These are phyloP conservation scores for Urocitellus parryii DNA, from an alignment of 2,113 vertebrate genomes.

Conservation along the genomic window DNA sequence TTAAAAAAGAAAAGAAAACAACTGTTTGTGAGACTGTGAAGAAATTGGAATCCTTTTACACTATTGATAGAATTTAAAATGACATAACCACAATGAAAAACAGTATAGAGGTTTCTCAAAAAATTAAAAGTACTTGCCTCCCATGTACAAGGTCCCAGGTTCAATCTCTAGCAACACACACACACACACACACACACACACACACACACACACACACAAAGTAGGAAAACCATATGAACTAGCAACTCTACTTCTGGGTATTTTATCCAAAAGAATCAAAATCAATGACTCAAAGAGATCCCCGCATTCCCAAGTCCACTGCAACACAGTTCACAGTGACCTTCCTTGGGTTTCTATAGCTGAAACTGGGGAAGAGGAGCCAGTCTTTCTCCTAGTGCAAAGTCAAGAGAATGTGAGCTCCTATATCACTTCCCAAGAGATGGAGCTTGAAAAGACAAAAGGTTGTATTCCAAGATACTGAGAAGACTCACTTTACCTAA, in stretches of 20 bases:
- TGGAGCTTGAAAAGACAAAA: slow-evolving; percentile 25
- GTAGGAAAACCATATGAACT: neutral
- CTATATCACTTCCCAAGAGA: neutral
- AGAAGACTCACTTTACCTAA: neutral
- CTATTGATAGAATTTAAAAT: neutral
- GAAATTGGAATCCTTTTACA: neutral
- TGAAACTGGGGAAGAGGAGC: neutral
- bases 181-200: too few species aligned
- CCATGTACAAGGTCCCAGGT: too few species aligned
- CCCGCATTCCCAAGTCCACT: neutral
- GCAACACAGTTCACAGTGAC: neutral
- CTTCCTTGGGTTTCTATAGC: neutral
- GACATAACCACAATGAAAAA: neutral
- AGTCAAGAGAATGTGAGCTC: slow-evolving; percentile 15
- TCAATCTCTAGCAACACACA: too few species aligned
- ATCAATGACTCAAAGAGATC: neutral
- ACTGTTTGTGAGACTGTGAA: neutral
- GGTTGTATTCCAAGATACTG: neutral
- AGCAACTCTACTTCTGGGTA: neutral
- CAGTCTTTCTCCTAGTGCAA: neutral
- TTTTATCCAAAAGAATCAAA: neutral
- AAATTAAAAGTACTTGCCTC: neutral
- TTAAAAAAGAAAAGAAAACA: too few species aligned
- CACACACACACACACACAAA: neutral
- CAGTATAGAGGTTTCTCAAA: neutral